phyloP scores from a whole-genome alignment of 2,888 invertebrate genomes.

The Himalopsyche japonica region DNA sequence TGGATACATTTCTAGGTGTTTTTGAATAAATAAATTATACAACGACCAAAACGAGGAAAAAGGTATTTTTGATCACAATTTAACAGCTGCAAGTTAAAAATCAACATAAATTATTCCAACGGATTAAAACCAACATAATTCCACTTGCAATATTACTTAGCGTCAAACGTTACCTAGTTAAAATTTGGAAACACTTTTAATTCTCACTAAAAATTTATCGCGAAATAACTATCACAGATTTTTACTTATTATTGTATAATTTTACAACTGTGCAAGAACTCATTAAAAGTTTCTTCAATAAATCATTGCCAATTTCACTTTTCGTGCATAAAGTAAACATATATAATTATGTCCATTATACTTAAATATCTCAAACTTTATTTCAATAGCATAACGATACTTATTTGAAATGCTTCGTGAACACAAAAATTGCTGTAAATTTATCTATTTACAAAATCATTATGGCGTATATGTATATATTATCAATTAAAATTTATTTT shows the following conservation, averaged over 20 bases:
- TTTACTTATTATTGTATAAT: neutral
- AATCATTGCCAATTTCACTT: neutral
- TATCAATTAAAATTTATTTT: neutral
- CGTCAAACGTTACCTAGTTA: too few species aligned
- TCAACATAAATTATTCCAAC: too few species aligned
- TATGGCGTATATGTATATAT: neutral
- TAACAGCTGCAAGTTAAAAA: too few species aligned
- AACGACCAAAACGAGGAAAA: too few species aligned
- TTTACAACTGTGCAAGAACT: neutral
- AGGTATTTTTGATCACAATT: too few species aligned
- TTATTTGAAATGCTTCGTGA: neutral
- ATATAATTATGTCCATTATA: neutral
- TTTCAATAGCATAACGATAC: neutral
- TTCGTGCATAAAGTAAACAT: neutral
- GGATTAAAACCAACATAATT: too few species aligned
- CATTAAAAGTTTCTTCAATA: neutral
- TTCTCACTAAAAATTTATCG: too few species aligned
- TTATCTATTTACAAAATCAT: neutral
- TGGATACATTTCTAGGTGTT: too few species aligned
- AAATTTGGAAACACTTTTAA: too few species aligned
- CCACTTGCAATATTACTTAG: too few species aligned
- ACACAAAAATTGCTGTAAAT: neutral
- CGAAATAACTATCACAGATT: neutral
- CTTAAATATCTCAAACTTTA: neutral
- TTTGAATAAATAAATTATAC: too few species aligned